Base-by-base conservation (phyloP, 2,113 vertebrate species). In the Diglossa brunneiventris region DNA sequence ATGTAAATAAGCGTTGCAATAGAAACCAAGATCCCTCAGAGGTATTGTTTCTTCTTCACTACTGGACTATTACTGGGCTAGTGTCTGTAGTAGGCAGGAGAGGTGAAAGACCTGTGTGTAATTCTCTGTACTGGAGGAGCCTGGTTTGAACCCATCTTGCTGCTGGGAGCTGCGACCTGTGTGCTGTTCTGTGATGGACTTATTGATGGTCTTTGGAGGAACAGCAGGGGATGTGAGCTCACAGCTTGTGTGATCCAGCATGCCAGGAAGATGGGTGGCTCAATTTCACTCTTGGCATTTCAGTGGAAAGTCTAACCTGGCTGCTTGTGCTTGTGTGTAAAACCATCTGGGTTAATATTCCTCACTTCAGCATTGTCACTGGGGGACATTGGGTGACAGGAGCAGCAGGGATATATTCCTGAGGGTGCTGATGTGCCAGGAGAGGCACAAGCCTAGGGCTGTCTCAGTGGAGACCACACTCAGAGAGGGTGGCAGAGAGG, bases 21-120 rank as follows among this genome's bases (percentile, higher is more conserved):
- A 86, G 85, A 87, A 93, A 95, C 72, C 30, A 74, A 73, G 56
- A 86, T 92, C 76, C 90, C 83, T 96, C 78, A 74, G 79, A 97
- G 92, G 63, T 92, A 90, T 81, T 91, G 39, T 93, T 97, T 88
- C 70, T 79, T 90, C 73, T 83, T 93, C 79, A 55, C 52, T 92
- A 1, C 50, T 67, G 37, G 30, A 49, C 58, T 85, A 59, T 94
- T 92, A 53, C 1, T 39, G 39, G 39, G 39, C 39, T 39, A 80
- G 42, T 66, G 70, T 63, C 30, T 92, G 6, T 20, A 58, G 46
- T 69, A 83, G 42, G 50, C 30, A 74, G 67, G 68, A 63, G 69
- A 92, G 77, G 75, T 77, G 16, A 83, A 74, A 77, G 37, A 80
- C 31, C 42, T 83, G 33, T 69, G 53, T 87, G 41, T 80, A 80